Percentiles rank a stretch among this genome's conserved stretches.
phyloP scores from a whole-genome alignment of 2,113 vertebrate genomes.

The Todiramphus saurophagus region DNA sequence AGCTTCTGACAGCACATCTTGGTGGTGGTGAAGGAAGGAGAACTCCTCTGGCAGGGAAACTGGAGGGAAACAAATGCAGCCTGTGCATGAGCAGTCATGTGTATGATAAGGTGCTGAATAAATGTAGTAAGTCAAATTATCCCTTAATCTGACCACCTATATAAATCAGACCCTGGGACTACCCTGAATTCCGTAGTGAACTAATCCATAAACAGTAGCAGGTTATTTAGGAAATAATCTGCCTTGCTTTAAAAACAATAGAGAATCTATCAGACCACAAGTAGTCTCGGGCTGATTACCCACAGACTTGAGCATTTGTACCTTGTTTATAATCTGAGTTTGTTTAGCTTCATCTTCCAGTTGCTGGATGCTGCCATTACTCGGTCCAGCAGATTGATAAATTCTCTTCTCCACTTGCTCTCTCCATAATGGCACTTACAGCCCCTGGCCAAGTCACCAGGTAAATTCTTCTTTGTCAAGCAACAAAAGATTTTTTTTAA shows the following conservation, averaged over 20 bases:
- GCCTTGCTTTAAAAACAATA: neutral
- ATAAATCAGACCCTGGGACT: neutral
- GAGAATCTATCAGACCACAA: neutral
- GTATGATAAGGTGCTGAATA: neutral
- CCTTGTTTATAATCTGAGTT: neutral
- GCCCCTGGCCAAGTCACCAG: neutral
- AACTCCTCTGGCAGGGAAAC: neutral
- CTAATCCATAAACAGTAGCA: fast-evolving
- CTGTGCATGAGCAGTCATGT: neutral
- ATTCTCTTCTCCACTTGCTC: neutral
- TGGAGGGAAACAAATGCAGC: neutral
- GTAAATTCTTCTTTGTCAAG: neutral
- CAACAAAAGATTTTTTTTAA: neutral
- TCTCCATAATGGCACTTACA: neutral
- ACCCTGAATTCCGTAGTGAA: neutral
- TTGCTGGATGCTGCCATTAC: neutral
- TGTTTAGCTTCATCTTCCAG: neutral
- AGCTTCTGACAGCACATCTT: neutral
- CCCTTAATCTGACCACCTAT: neutral
- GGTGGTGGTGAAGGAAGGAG: neutral
- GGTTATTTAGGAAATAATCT: neutral
- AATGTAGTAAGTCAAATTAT: neutral
- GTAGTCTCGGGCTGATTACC: neutral
- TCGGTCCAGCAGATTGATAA: neutral
- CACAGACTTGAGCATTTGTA: neutral